These are phyloP conservation scores for Acholoe squamosa DNA, from an alignment of 2,888 invertebrate species.

Conservation along the genomic window DNA sequence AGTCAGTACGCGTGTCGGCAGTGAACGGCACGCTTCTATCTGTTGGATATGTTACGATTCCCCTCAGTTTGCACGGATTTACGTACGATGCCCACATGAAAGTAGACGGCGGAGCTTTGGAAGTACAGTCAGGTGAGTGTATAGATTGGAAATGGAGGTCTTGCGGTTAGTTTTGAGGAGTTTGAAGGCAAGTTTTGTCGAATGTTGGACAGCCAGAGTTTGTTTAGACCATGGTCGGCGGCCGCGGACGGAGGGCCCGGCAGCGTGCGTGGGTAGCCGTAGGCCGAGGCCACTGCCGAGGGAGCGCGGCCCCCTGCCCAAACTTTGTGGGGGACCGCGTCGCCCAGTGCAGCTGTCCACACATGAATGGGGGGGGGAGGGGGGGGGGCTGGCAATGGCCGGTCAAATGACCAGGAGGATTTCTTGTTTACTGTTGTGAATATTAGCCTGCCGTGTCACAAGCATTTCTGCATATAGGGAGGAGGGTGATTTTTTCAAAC, in stretches of 20 bases:
- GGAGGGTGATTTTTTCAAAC: too few relatives aligned
- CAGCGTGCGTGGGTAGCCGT: not conserved
- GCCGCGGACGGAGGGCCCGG: conserved; percentile 5
- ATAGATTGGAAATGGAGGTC: not conserved
- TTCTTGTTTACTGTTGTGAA: too few relatives aligned
- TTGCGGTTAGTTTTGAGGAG: not conserved
- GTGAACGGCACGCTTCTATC: not conserved
- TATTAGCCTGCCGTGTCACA: too few relatives aligned
- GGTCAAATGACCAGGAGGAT: too few relatives aligned
- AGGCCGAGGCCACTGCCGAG: not conserved
- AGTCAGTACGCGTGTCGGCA: conserved; percentile 23
- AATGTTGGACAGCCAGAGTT: not conserved
- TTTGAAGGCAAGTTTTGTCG: not conserved
- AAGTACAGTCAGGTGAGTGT: conserved; percentile 7
- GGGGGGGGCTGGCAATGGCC: too few relatives aligned
- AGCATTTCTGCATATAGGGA: too few relatives aligned
- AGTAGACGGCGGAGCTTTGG: not conserved
- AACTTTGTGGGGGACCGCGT: too few relatives aligned
- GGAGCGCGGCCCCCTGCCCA: not conserved
- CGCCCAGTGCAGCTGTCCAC: too few relatives aligned
- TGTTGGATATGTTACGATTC: not conserved
- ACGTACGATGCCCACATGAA: conserved; percentile 23
- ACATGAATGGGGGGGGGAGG: too few relatives aligned
- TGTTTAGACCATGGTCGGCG: not conserved
- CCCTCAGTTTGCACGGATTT: not conserved